These are phyloP conservation scores for Tapirus terrestris DNA, from an alignment of 2,113 vertebrate genomes.

Conservation along the genomic window DNA sequence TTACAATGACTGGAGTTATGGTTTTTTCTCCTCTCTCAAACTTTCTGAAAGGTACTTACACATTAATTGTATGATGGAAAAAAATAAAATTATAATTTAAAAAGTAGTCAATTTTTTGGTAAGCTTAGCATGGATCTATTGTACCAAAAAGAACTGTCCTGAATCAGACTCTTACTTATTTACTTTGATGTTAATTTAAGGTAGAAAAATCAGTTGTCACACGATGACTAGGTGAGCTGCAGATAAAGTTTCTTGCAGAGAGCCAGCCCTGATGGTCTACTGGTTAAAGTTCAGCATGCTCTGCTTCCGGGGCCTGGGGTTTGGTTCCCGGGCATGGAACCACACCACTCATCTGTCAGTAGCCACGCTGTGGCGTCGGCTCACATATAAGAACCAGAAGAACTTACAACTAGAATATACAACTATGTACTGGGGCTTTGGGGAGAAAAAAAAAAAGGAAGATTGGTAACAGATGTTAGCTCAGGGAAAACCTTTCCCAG, in stretches of 20 bases:
- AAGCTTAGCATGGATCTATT: neutral
- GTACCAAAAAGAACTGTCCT: neutral
- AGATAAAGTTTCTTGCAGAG: neutral
- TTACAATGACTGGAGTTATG: neutral
- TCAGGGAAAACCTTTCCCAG: too few species aligned
- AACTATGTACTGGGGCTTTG: too few species aligned
- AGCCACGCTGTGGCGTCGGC: too few species aligned
- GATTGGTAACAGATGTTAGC: too few species aligned
- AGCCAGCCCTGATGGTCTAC: too few species aligned
- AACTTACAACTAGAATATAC: too few species aligned
- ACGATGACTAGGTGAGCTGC: neutral
- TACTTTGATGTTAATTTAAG: neutral
- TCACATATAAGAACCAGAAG: too few species aligned
- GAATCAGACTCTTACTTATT: neutral
- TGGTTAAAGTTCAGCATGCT: too few species aligned
- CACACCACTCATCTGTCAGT: too few species aligned
- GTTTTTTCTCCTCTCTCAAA: neutral
- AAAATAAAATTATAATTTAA: neutral
- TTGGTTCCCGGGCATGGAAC: too few species aligned
- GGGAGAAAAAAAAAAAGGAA: too few species aligned
- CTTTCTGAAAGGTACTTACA: neutral
- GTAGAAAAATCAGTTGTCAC: neutral
- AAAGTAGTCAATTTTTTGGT: neutral
- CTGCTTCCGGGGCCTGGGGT: too few species aligned
- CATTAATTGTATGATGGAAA: neutral